These are phyloP conservation scores for Laothoe populi DNA, from an alignment of 2,888 invertebrate species.

Conservation along the genomic window DNA sequence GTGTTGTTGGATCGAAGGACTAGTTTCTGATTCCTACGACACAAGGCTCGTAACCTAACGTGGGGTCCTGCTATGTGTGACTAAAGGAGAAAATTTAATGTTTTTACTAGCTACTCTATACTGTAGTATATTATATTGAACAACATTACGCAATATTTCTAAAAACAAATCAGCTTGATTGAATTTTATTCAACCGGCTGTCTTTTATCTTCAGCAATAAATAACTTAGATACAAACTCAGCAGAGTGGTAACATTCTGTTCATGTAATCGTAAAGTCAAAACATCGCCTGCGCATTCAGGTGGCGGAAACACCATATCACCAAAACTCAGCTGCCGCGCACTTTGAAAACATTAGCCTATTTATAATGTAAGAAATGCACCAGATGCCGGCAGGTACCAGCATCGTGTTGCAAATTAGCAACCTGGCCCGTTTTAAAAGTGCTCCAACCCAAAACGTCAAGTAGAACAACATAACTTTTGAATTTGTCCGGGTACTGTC, in stretches of 20 bases:
- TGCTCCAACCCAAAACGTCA: slow-evolving; percentile 19
- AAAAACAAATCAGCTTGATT: too few relatives aligned
- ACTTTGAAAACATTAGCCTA: slow-evolving; percentile 54
- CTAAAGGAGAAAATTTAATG: too few relatives aligned
- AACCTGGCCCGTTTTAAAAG: slow-evolving; percentile 45
- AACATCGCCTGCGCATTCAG: slow-evolving; percentile 4
- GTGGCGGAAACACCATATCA: slow-evolving; percentile 22
- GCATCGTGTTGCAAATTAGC: slow-evolving; percentile 79
- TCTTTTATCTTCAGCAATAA: neutral
- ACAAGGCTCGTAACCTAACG: too few relatives aligned
- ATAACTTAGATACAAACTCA: neutral
- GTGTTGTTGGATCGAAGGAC: too few relatives aligned
- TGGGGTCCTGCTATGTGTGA: too few relatives aligned
- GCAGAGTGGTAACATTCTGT: neutral
- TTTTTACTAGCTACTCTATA: too few relatives aligned
- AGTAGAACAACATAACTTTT: slow-evolving; percentile 32
- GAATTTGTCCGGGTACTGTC: slow-evolving; percentile 50
- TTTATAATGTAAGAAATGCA: slow-evolving; percentile 71
- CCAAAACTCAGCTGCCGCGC: slow-evolving; percentile 45
- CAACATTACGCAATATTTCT: too few relatives aligned
- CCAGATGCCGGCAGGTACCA: slow-evolving; percentile 82
- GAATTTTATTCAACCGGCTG: too few relatives aligned
- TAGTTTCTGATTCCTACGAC: too few relatives aligned
- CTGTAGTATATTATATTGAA: too few relatives aligned
- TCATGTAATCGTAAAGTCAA: slow-evolving; percentile 10